Conservation (phyloP, 2,797 vertebrate genomes). For the Pantherophis alleghaniensis region DNA sequence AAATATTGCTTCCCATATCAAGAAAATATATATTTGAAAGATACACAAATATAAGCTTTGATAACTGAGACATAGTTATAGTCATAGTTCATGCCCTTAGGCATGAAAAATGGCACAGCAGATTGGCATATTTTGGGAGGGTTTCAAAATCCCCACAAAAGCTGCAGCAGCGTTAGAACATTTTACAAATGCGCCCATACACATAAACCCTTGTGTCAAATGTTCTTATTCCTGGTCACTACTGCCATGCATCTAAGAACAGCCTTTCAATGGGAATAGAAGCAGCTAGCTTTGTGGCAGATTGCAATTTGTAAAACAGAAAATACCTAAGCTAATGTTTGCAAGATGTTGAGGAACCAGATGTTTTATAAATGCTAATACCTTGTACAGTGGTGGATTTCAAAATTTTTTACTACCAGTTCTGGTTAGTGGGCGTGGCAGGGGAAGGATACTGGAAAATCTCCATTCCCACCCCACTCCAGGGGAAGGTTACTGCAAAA, state of each 20-base stretch:
- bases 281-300: not conserved
- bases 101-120: not conserved
- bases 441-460: too few species aligned
- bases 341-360: slow-evolving; percentile 3
- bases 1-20: not conserved
- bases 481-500: too few species aligned
- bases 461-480: too few species aligned
- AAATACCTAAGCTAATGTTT: not conserved
- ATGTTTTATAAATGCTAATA: slow-evolving; percentile 18
- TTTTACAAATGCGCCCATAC: not conserved
- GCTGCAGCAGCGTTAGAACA: not conserved
- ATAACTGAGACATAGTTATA: not conserved
- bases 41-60: not conserved
- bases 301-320: slow-evolving; percentile 14
- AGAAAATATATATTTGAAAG: not conserved
- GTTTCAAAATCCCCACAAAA: not conserved
- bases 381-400: not conserved
- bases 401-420: too few species aligned
- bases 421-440: too few species aligned
- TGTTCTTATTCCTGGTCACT: not conserved
- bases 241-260: not conserved
- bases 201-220: not conserved
- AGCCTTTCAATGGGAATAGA: slow-evolving; percentile 7
- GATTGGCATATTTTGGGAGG: not conserved
- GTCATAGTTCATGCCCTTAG: too few species aligned